Base-by-base conservation (phyloP, 1,140 invertebrate genomes). In the Metopolophium dirhodum region DNA sequence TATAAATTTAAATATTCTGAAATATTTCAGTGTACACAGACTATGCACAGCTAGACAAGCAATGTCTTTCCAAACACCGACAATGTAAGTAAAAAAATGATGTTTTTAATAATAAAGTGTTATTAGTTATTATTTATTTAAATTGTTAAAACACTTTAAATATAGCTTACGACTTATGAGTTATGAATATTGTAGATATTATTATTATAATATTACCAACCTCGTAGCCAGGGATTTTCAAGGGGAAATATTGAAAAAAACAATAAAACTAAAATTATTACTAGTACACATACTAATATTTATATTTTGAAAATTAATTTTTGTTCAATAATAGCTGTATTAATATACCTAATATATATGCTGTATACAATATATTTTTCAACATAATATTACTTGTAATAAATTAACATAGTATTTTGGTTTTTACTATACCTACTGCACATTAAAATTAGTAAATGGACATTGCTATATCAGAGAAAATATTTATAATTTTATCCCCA, bases 11-110 rank as follows among this genome's bases (percentile, higher is more conserved):
- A 77, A 77, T 77, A 68, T 68, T 68, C 47, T 92, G 14, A 82
- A 49, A 83, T 26, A 92, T 93, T 93, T 93, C 82, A 93, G 91
- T 57, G 20, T 93, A 57, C 91, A 93, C 8, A 47, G 47, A n/a
- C 30, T 85, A 54, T 86, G 47, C 30, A 20, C 41, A 93, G 77
- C 77, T 41, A 93, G 82, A 57, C 77, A 85, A 93, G 11, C 77
- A 47, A 93, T 93, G 18, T 57, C 82, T 30, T 85, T 85, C 82
- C 85, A 85, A 51, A 30, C 49, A 45, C 77, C 49, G 35, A 57
- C 30, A 47, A 86, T 86, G 91, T 93, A 93, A 93, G 91, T 93
- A 86, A 61, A 90, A 57, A 41, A 30, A 68, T 0, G 4, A n/a
- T 68, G 11, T 51, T 49, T 30, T 49, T 41, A 41, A 37, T 85